Percentiles rank a stretch among this genome's conserved stretches.
phyloP scores from a whole-genome alignment of 2,113 vertebrate genomes.

The Hiodon tergisus region DNA sequence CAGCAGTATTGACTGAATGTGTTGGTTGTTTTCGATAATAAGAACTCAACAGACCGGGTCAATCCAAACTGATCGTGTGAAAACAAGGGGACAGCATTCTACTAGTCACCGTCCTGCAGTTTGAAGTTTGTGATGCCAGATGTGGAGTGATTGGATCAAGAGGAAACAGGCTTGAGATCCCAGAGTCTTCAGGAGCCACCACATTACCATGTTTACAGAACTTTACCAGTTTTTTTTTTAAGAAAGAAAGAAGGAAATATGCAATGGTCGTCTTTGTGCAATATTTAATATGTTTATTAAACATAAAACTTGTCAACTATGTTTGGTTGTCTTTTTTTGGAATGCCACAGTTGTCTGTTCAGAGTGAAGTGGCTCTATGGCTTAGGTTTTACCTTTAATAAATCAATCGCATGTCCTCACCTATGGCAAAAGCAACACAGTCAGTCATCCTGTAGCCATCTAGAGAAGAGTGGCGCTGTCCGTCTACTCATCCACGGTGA shows the following conservation, averaged over 20 bases:
- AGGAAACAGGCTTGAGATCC: slow-evolving; percentile 10
- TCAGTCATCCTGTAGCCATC: no score
- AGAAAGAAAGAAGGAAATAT: slow-evolving; percentile 34
- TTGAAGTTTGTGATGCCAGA: slow-evolving; percentile 14
- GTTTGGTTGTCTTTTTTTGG: not conserved
- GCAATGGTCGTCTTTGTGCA: slow-evolving; percentile 54
- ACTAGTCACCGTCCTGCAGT: slow-evolving; percentile 6
- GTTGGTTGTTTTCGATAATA: slow-evolving; percentile 20
- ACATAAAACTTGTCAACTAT: not conserved
- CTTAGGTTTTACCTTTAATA: no score
- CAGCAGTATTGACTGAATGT: slow-evolving; percentile 18
- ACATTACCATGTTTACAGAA: slow-evolving; percentile 63
- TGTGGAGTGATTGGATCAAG: not conserved
- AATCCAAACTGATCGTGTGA: slow-evolving; percentile 17
- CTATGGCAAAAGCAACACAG: no score
- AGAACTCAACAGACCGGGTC: slow-evolving; percentile 7
- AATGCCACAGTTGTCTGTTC: not conserved
- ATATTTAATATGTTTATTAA: slow-evolving; percentile 51
- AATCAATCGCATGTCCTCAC: no score
- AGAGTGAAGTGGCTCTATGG: not conserved
- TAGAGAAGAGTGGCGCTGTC: no score
- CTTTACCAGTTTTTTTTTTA: slow-evolving; percentile 53
- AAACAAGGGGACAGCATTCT: slow-evolving; percentile 33
- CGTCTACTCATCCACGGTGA: no score
- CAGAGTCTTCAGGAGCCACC: slow-evolving; percentile 30